phyloP scores from a whole-genome alignment of 2,797 vertebrate species.

The Silurus lanzhouensis region DNA sequence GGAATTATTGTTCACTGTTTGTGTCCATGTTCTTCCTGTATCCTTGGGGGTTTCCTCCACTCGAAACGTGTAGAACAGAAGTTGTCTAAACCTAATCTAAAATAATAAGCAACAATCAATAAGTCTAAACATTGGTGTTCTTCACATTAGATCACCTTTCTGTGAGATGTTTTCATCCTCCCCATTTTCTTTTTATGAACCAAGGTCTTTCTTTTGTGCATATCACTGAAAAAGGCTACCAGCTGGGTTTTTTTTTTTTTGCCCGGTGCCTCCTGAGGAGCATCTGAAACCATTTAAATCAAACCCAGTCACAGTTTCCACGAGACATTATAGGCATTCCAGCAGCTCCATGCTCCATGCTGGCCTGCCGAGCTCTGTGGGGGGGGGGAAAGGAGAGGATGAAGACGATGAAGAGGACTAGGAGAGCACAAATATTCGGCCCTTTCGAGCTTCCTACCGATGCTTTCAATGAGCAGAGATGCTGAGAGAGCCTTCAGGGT shows the following conservation, averaged over 20 bases:
- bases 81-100: not conserved
- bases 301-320: constrained; percentile 81
- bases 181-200: constrained; percentile 62
- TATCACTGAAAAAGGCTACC: constrained; percentile 73
- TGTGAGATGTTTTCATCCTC: constrained; percentile 4
- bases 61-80: not conserved
- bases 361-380: constrained; percentile 66
- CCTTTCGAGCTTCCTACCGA: constrained; percentile 53
- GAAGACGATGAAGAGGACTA: constrained; percentile 73
- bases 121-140: not conserved
- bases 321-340: constrained; percentile 76
- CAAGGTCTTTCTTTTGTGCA: constrained; percentile 55
- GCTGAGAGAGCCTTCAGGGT: constrained; percentile 56
- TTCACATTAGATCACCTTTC: constrained; percentile 4
- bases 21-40: not conserved
- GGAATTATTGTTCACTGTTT: constrained; percentile 7
- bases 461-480: constrained; percentile 53
- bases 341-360: constrained; percentile 67
- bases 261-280: constrained; percentile 66
- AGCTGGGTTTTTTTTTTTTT: constrained; percentile 66
- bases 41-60: not conserved
- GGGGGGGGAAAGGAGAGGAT: constrained; percentile 57
- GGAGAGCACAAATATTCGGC: constrained; percentile 68
- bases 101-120: constrained; percentile 30
- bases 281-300: constrained; percentile 82